Evolutionary conservation across 2,888 invertebrate genomes (phyloP).

Genomic region (Campopleginae sp.): DNA sequence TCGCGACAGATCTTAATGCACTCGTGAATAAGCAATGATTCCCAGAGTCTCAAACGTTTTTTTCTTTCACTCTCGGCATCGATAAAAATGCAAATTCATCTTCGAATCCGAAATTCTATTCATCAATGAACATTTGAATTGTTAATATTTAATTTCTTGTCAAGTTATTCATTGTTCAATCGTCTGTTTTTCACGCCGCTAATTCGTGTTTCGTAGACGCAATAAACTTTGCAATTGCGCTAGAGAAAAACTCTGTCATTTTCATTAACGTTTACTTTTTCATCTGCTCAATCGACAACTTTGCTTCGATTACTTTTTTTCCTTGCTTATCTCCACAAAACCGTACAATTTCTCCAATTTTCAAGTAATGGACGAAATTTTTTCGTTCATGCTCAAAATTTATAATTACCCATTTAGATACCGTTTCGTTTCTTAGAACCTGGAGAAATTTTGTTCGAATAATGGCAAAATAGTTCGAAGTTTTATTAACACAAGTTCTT

Average conservation of each 20-base stretch:
- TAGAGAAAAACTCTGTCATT: neutral
- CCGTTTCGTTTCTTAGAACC: neutral
- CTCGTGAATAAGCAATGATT: constrained; percentile 44
- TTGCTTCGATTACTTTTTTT: neutral
- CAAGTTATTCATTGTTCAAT: constrained; percentile 12
- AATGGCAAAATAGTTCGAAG: neutral
- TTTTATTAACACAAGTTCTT: neutral
- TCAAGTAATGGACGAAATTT: neutral
- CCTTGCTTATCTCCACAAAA: neutral
- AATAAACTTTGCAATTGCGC: neutral
- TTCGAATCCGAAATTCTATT: neutral
- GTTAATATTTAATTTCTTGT: constrained; percentile 41
- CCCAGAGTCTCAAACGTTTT: neutral
- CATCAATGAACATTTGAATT: constrained; percentile 26
- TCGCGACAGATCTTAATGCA: constrained; percentile 23
- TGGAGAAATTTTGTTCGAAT: neutral
- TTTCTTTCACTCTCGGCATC: constrained; percentile 19
- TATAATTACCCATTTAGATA: neutral
- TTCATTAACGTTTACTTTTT: neutral
- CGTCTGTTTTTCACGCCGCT: constrained; percentile 29
- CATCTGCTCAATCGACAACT: no score
- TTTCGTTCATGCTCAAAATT: neutral
- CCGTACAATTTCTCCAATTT: neutral
- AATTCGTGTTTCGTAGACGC: constrained; percentile 14
- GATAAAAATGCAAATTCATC: constrained; percentile 28